Conservation (phyloP, 1,140 invertebrate genomes). For the Diabrotica undecimpunctata region DNA sequence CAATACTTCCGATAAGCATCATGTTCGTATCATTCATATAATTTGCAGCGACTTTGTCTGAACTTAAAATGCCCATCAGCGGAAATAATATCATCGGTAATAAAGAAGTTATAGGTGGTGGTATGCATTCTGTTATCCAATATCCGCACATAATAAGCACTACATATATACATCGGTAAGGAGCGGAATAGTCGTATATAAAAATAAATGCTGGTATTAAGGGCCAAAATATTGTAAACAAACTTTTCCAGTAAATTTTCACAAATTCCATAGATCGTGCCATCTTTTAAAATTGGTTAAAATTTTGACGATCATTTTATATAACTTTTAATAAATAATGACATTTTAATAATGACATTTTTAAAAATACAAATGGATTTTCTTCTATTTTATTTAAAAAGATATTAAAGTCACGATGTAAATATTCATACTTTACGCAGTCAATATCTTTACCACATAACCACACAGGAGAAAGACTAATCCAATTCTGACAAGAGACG, state of each 20-base stretch:
- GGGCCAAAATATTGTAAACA: conserved; percentile 42
- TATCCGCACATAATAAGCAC: conserved; percentile 77
- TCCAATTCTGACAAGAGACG: too few relatives aligned
- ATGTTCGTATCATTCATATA: conserved; percentile 86
- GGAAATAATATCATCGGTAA: conserved; percentile 81
- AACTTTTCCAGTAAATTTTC: conserved; percentile 40
- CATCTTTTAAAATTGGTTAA: background rate
- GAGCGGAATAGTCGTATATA: conserved; percentile 43
- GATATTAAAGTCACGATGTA: too few relatives aligned
- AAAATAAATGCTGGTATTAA: conserved; percentile 41
- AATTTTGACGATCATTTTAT: too few relatives aligned
- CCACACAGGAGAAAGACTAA: too few relatives aligned
- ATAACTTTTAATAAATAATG: too few relatives aligned
- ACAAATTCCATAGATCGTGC: conserved; percentile 10
- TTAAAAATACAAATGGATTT: too few relatives aligned
- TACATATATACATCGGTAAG: conserved; percentile 69
- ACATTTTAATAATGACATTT: too few relatives aligned
- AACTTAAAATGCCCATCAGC: conserved; percentile 63
- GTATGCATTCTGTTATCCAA: conserved; percentile 83
- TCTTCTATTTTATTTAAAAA: too few relatives aligned
- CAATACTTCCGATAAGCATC: conserved; percentile 76
- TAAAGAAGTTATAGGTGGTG: conserved; percentile 77
- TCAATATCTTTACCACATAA: too few relatives aligned
- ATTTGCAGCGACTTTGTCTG: conserved; percentile 59
- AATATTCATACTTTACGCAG: too few relatives aligned